A percentile compares a stretch with the other conserved stretches of the same genome.
phyloP scores from a whole-genome alignment of 2,888 invertebrate species.

The Phrixothrix hirtus region DNA sequence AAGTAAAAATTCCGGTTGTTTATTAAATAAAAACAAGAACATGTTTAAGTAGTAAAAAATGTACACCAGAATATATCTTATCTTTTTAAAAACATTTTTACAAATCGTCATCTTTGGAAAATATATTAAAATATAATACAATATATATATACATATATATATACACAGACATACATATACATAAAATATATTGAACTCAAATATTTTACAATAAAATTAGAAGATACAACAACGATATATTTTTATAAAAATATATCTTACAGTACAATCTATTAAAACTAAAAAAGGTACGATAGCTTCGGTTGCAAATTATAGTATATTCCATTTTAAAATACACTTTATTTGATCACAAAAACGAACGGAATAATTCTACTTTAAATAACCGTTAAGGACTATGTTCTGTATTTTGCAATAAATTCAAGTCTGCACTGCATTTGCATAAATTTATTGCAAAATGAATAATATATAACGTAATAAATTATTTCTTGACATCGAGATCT shows the following conservation, averaged over 20 bases:
- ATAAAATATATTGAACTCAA: slow-evolving; percentile 44
- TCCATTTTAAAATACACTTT: slow-evolving; percentile 50
- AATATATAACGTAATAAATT: slow-evolving; percentile 25
- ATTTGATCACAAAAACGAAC: slow-evolving; percentile 55
- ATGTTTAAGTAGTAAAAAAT: slow-evolving; percentile 54
- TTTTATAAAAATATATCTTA: slow-evolving; percentile 49
- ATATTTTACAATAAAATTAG: slow-evolving; percentile 53
- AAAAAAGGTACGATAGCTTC: slow-evolving; percentile 52
- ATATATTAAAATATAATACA: slow-evolving; percentile 54
- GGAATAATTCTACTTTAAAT: slow-evolving; percentile 54
- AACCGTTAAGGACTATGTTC: slow-evolving; percentile 48
- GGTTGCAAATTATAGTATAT: slow-evolving; percentile 44
- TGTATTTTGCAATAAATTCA: slow-evolving; percentile 25
- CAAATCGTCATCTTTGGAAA: slow-evolving; percentile 53
- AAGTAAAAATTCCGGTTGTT: slow-evolving; percentile 35
- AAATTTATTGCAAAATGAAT: slow-evolving; percentile 27
- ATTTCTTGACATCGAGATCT: slow-evolving; percentile 41
- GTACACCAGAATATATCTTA: slow-evolving; percentile 47
- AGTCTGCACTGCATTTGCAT: slow-evolving; percentile 12
- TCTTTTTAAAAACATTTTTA: slow-evolving; percentile 21
- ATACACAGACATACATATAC: too few relatives aligned
- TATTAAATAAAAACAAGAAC: slow-evolving; percentile 56
- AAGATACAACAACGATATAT: slow-evolving; percentile 54
- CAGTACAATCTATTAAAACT: slow-evolving; percentile 43
- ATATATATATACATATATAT: slow-evolving; percentile 53